These are phyloP conservation scores for Caenorhabditis sp. DNA, from an alignment of 2,888 invertebrate species.

Conservation along the genomic window DNA sequence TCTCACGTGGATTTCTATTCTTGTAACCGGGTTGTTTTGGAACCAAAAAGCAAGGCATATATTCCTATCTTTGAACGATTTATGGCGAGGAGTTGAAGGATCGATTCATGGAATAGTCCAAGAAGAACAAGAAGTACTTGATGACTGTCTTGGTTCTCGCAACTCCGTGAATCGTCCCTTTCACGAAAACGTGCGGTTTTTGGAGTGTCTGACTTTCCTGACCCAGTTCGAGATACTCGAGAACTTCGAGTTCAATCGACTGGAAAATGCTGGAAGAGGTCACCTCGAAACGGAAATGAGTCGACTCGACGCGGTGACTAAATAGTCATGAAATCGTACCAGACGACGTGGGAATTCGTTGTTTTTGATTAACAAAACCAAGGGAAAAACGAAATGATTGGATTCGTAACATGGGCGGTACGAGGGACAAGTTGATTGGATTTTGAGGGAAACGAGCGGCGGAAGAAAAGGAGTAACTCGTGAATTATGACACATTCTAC, in stretches of 20 bases:
- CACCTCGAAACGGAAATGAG: background rate
- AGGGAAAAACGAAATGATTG: background rate
- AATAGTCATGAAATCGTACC: background rate
- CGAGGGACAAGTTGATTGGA: slow-evolving; percentile 21
- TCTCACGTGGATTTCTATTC: too few species aligned
- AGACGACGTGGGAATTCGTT: background rate
- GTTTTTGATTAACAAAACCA: slow-evolving; percentile 3
- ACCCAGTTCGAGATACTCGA: too few species aligned
- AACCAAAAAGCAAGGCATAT: too few species aligned
- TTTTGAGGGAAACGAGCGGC: slow-evolving; percentile 18
- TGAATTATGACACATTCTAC: slow-evolving; percentile 29
- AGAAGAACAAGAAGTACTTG: too few species aligned
- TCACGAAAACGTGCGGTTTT: too few species aligned
- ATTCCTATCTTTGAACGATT: too few species aligned
- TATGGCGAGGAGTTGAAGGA: too few species aligned
- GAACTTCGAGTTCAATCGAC: background rate
- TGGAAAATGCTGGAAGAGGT: background rate
- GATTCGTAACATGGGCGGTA: background rate
- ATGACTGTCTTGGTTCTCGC: too few species aligned
- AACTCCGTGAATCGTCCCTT: too few species aligned
- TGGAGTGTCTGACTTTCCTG: too few species aligned
- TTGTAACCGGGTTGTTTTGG: too few species aligned
- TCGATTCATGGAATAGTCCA: too few species aligned
- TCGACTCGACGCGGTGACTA: background rate
- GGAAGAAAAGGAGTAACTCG: slow-evolving; percentile 9